Evolutionary conservation across 2,113 vertebrate genomes (phyloP), one percentile per base, ranked within the genome.

Genomic region (Hoplias malabaricus): DNA sequence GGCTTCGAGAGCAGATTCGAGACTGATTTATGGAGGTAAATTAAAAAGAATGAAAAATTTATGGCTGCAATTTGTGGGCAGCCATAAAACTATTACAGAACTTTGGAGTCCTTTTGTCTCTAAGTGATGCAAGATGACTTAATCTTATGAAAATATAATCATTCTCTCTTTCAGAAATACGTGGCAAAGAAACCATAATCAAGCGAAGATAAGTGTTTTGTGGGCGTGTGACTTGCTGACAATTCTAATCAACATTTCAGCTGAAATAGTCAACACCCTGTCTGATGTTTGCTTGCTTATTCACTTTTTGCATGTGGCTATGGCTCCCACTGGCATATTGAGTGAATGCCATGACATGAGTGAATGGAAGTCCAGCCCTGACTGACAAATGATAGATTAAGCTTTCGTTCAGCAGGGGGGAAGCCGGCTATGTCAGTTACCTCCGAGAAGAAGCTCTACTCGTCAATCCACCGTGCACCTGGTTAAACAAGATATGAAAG

Each of bases 331-430:
- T 88, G 86, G 85, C 83, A 86, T 88, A 53, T 83, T 86, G 85
- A 89, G 79, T 81, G 86, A 84, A 86, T 86, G 84, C 90, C 88
- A 86, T 73, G 84, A 80, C 85, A 82, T 88, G 89, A 90, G 87
- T 90, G 90, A 93, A 89, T 88, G 90, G 91, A 92, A 89, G 88
- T 83, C 87, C 88, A 90, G 90, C 90, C 89, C 86, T 91, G 89
- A 93, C 90, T 91, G 90, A 91, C 90, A 92, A 91, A 91, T 92
- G 87, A 92, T 91, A 90, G 89, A 93, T 93, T 92, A 91, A 90
- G 91, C 90, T 91, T 92, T 91, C 91, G 84, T 90, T 90, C 87
- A 84, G 90, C 85, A 43, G 82, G 46, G 31, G 84, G 85, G 84
- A 80, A 83, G 86, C 82, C 83, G 87, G 88, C 83, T 85, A 91